Base-by-base conservation (phyloP, 2,797 vertebrate species). In the Catostomus latipinnis region DNA sequence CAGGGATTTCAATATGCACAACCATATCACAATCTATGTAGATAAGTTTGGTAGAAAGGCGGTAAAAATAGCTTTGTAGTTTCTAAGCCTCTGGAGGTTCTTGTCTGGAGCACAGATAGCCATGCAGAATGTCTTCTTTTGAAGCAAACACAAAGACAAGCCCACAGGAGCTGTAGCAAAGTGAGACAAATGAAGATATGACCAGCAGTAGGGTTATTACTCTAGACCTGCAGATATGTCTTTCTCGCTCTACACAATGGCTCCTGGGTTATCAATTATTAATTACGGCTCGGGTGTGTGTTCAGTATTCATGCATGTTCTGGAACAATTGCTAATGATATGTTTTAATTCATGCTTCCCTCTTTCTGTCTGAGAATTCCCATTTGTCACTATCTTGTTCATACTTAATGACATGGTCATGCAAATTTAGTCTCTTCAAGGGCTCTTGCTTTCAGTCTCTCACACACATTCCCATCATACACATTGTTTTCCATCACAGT, bases 191-290 rank as follows among this genome's bases (percentile, higher is more conserved):
- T 81, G 57, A 67, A 81, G 78, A 85, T 60, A 68, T 73, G 85
- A 88, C 88, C 84, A 77, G 78, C 76, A 84, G 84, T 86, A 83
- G 69, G 83, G 71, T 57, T 80, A 60, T 77, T 63, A 83, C 73
- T 80, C 83, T 77, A 85, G 90, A 89, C 89, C 87, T 81, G 50
- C 82, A 85, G 86, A 85, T 88, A 82, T 85, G 82, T 73, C 86
- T 34, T 0, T 80, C 90, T 86, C 83, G 87, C 83, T 85, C 77
- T 80, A 75, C 81, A 86, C 87, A 78, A 77, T 80, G 65, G 81
- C 84, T 73, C 84, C 50, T 0, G 45, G 45, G 62, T 90, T 86
- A 91, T 93, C 84, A 90, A 91, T 90, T 88, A 90, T 92, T 90
- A 71, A 34, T 34, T 3, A 90, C 83, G 5, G 83, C 87, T 50